These are phyloP conservation scores for Scaptodrosophila lebanonensis DNA, from an alignment of 1,140 invertebrate genomes.

Conservation along the genomic window DNA sequence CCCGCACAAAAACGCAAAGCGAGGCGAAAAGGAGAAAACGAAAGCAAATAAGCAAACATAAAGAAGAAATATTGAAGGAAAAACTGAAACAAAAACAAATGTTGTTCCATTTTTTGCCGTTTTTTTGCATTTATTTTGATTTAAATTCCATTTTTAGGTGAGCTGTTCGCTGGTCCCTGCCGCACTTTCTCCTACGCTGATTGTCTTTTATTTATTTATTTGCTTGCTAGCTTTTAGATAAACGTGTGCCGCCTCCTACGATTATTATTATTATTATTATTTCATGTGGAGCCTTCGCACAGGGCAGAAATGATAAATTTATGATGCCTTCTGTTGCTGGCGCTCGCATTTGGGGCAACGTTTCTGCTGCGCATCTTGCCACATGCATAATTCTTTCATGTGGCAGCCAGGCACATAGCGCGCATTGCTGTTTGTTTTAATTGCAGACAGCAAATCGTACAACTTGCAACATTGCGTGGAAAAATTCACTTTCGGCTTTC, in stretches of 20 bases:
- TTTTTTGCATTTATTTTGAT: conserved; percentile 41
- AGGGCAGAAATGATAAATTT: no score
- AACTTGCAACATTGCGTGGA: neutral
- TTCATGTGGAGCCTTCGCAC: no score
- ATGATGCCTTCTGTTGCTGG: no score
- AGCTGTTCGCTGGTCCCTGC: neutral
- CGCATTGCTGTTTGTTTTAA: conserved; percentile 43
- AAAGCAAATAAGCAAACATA: conserved; percentile 12
- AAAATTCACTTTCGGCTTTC: conserved; percentile 32
- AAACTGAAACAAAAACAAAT: no score
- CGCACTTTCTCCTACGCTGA: no score
- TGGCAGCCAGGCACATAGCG: conserved; percentile 33
- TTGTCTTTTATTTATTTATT: no score
- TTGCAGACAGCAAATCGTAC: no score
- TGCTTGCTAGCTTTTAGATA: no score
- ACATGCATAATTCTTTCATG: conserved; percentile 45
- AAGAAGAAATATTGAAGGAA: conserved; percentile 5
- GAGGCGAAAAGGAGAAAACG: no score
- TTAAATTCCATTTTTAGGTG: conserved; percentile 32
- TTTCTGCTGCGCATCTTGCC: neutral
- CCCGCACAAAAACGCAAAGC: neutral
- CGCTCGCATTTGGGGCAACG: neutral
- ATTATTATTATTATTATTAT: no score
- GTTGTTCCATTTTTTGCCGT: neutral
- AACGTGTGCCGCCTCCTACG: no score